phyloP scores from a whole-genome alignment of 2,113 vertebrate genomes.

The Odocoileus virginianus region DNA sequence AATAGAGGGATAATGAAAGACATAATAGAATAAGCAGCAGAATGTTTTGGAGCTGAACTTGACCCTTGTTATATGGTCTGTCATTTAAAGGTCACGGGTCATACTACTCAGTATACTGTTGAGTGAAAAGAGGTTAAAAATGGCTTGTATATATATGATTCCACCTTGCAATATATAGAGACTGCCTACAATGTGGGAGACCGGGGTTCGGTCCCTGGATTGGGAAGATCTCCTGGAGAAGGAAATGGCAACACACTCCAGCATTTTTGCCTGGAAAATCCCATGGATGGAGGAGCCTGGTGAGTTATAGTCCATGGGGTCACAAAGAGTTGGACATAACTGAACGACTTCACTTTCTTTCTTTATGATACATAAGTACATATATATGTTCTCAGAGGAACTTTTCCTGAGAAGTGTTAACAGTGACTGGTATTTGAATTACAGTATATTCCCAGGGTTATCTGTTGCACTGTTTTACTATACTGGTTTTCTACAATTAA shows the following conservation, averaged over 20 bases:
- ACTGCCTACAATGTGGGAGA: background rate
- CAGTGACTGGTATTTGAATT: background rate
- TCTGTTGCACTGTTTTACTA: background rate
- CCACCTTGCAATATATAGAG: background rate
- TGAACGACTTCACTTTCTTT: background rate
- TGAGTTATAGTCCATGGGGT: background rate
- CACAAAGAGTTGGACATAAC: rapidly evolving
- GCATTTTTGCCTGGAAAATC: background rate
- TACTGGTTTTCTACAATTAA: background rate
- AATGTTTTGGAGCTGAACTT: background rate
- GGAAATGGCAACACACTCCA: background rate
- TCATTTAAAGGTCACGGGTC: background rate
- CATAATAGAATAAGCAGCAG: background rate
- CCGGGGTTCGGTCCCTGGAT: background rate
- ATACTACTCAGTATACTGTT: background rate
- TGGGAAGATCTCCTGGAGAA: background rate
- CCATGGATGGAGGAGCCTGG: background rate
- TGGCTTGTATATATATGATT: too few species aligned
- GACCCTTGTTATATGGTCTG: background rate
- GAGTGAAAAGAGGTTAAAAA: background rate
- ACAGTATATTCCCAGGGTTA: background rate
- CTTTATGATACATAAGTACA: background rate
- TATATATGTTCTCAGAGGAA: background rate
- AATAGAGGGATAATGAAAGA: background rate
- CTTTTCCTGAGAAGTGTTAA: background rate